Evolutionary conservation across 2,797 vertebrate genomes (phyloP), one percentile per base, ranked within the genome.

Genomic region (Erithacus rubecula): DNA sequence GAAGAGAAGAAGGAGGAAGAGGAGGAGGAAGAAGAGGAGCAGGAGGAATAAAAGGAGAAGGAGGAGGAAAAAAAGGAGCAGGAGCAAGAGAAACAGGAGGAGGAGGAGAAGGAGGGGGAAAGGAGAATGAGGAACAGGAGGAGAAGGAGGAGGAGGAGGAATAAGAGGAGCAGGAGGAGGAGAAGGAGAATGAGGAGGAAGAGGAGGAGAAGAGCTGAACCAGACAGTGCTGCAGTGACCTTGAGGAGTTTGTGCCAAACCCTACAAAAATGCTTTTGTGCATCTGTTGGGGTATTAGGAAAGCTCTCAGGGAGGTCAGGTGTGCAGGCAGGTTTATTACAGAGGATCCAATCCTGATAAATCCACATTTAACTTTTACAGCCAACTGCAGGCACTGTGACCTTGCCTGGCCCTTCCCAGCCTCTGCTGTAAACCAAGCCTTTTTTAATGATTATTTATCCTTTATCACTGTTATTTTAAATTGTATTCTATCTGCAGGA

Each of bases 101-200:
- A 39, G 2, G 1, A 36, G 1, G 3, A 55, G 5, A 0, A 44
- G 23, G 4, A 18, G 3, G 21, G 3, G 21, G 23, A 7, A 13
- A 49, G 2, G 1, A 36, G 1, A 3, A 55, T 3, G 3, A 55
- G 30, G 4, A 18, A 1, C 6, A 51, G 1, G 4, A 55, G 3
- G 5, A 32, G 4, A 11, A 51, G 16, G 11, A 52, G 51, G 26
- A 51, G 2, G 6, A 43, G 41, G 10, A 44, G 10, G 43, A 46
- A 23, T 7, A 47, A 2, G 0, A 37, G 2, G 0, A n/a, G 3
- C 0, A 76, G 4, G 11, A 22, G 12, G 44, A 46, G 21, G 22
- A 46, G 6, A 7, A 52, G 26, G 10, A 51, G 3, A 5, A 17
- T 15, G 4, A 18, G 4, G 6, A 51, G 4, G 16, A 60, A 3